Conservation (phyloP, 2,888 invertebrate genomes). For the Diploptera punctata region DNA sequence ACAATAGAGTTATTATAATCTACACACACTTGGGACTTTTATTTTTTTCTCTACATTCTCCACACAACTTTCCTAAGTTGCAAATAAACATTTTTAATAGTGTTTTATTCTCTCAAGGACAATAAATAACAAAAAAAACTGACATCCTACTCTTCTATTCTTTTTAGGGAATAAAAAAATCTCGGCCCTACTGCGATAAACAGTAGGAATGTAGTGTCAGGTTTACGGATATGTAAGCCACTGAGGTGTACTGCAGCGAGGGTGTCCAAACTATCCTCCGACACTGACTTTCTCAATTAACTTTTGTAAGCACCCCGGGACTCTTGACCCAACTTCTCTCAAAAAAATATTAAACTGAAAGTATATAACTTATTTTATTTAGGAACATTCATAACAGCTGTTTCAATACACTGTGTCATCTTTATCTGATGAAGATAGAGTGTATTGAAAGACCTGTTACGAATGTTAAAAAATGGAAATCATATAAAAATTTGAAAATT, state of each 20-base stretch:
- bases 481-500: too few relatives aligned
- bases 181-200: background rate
- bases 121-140: conserved; percentile 23
- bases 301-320: too few relatives aligned
- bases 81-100: conserved; percentile 27
- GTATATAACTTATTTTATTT: too few relatives aligned
- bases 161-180: background rate
- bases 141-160: background rate
- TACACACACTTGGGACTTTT: conserved; percentile 16
- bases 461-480: too few relatives aligned
- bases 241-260: background rate
- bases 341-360: too few relatives aligned
- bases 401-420: too few relatives aligned
- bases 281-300: too few relatives aligned
- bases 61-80: conserved; percentile 1
- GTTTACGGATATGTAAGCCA: conserved; percentile 9
- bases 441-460: too few relatives aligned
- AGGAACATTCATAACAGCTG: too few relatives aligned
- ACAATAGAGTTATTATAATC: conserved; percentile 9
- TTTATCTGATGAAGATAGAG: too few relatives aligned
- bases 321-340: too few relatives aligned
- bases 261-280: background rate
- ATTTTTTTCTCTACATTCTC: conserved; percentile 13
- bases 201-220: background rate
- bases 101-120: conserved; percentile 22